Percentiles rank a stretch among this genome's conserved stretches.
Conservation (phyloP, 2,888 invertebrate species). For the Mesorhabditis sp. region DNA sequence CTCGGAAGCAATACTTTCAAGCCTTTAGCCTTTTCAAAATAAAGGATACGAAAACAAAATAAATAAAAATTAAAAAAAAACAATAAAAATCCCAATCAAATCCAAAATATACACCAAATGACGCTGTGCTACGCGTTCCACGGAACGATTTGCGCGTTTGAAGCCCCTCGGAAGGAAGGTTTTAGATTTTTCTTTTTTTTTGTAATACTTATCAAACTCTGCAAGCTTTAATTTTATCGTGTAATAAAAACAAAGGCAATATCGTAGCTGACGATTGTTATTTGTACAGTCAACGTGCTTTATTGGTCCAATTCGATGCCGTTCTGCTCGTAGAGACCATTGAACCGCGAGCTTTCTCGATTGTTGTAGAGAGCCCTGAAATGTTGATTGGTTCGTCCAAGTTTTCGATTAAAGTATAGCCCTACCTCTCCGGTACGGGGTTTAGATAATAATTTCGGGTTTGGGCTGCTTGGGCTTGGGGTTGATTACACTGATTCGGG, state of each 20-base stretch:
- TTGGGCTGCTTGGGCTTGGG: neutral
- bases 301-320: neutral
- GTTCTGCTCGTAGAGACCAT: neutral
- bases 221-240: too few species aligned
- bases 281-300: neutral
- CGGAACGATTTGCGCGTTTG: too few species aligned
- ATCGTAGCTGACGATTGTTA: too few species aligned
- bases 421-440: constrained; percentile 5
- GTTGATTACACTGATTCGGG: constrained; percentile 4
- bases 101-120: neutral
- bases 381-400: neutral
- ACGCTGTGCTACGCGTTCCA: too few species aligned
- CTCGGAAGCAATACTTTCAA: too few species aligned
- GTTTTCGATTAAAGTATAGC: neutral
- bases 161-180: too few species aligned
- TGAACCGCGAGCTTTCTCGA: constrained; percentile 2
- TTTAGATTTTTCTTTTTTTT: too few species aligned
- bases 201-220: too few species aligned
- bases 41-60: neutral
- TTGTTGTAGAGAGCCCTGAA: constrained; percentile 2
- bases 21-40: too few species aligned
- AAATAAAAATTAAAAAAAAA: neutral
- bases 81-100: neutral
- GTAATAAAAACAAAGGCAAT: too few species aligned
- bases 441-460: neutral